These are phyloP conservation scores for Sebastes cheni DNA, from an alignment of 2,797 vertebrate species.

Conservation along the genomic window DNA sequence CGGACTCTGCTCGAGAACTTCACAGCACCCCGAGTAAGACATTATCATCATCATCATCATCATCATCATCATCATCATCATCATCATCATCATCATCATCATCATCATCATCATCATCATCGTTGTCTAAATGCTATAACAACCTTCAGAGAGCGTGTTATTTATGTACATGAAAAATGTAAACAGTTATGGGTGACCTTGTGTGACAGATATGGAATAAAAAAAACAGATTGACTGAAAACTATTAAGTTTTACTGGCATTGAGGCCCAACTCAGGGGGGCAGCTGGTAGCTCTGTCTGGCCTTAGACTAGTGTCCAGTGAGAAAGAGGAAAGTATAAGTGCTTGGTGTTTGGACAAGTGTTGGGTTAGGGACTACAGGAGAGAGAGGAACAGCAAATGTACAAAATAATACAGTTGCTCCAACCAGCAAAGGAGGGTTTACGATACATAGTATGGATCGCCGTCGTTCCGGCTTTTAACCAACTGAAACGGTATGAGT, in stretches of 20 bases:
- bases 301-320: conserved; percentile 69
- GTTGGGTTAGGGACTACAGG: conserved; percentile 59
- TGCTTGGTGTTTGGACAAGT: conserved; percentile 70
- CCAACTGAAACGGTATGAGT: conserved; percentile 56
- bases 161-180: conserved; percentile 53
- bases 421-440: conserved; percentile 71
- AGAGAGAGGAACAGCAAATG: conserved; percentile 72
- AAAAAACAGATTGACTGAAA: conserved; percentile 39
- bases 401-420: conserved; percentile 83
- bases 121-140: conserved; percentile 36
- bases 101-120: conserved; percentile 38
- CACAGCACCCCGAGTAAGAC: conserved; percentile 71
- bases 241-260: conserved; percentile 65
- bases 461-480: conserved; percentile 29
- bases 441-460: conserved; percentile 64
- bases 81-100: not conserved
- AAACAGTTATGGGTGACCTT: conserved; percentile 53
- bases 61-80: conserved; percentile 32
- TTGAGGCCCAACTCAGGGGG: conserved; percentile 73
- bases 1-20: conserved; percentile 66
- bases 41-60: not conserved
- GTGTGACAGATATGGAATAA: conserved; percentile 37
- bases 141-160: conserved; percentile 38
- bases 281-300: conserved; percentile 78
- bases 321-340: conserved; percentile 69